Percentiles rank a stretch among this genome's conserved stretches.
These are phyloP conservation scores for Cynopterus sphinx DNA, from an alignment of 2,797 vertebrate genomes.

Conservation along the genomic window DNA sequence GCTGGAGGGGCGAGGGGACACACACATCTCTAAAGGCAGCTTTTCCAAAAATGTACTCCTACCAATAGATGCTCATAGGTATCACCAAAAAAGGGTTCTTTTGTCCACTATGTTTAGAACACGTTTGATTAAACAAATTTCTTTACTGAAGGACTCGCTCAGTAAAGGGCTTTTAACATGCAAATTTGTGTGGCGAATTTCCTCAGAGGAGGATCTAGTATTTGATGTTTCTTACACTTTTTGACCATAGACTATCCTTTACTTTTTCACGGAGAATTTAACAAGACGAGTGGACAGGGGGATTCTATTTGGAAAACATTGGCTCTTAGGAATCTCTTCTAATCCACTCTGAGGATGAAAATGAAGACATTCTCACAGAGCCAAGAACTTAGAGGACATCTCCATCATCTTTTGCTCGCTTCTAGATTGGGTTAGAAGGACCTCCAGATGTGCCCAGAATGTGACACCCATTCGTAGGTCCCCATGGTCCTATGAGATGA, in stretches of 20 bases:
- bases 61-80: not conserved
- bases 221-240: constrained; percentile 19
- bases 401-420: not conserved
- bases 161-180: not conserved
- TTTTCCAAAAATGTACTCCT: not conserved
- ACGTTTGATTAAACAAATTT: not conserved
- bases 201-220: not conserved
- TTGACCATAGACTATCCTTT: not conserved
- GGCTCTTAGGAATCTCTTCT: not conserved
- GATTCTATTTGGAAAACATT: not conserved
- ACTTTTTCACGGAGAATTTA: not conserved
- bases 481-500: not conserved
- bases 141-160: not conserved
- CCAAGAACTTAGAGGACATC: not conserved
- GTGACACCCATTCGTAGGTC: not conserved
- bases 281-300: not conserved
- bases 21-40: not conserved
- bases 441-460: not conserved
- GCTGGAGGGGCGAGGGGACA: not conserved
- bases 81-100: not conserved
- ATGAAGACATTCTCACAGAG: not conserved
- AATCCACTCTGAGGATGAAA: not conserved
- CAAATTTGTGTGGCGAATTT: not conserved
- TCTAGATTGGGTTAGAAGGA: not conserved
- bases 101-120: not conserved